Conservation (phyloP, 64 coral and sea anemone species). For the Catalaphyllia jardinei region DNA sequence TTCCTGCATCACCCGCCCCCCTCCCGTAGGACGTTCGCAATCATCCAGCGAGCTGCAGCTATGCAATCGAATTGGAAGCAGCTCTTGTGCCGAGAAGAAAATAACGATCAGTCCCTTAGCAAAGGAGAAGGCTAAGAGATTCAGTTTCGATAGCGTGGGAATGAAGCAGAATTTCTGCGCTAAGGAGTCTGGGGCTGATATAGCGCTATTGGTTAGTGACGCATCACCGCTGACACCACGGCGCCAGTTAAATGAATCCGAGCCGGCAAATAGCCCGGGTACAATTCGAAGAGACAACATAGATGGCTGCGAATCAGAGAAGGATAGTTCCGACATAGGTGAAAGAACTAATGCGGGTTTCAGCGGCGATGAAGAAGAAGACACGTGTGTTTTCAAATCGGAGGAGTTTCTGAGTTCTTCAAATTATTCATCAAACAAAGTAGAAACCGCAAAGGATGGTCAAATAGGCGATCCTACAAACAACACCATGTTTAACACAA, state of each 20-base stretch:
- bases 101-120: conserved; percentile 15
- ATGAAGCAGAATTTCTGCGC: neutral
- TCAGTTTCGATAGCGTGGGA: neutral
- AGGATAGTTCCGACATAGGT: neutral
- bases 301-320: conserved; percentile 24
- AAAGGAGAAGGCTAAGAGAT: neutral
- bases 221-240: neutral
- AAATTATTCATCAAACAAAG: neutral
- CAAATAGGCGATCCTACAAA: neutral
- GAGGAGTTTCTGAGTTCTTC: neutral
- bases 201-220: neutral
- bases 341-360: conserved; percentile 14
- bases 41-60: conserved; percentile 47
- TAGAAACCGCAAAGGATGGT: neutral
- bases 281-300: conserved; percentile 24
- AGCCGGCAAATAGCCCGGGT: neutral
- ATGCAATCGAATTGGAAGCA: neutral
- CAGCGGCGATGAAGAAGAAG: conserved; percentile 24
- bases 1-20: conserved; percentile 20
- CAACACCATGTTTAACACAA: neutral
- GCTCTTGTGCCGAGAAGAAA: conserved; percentile 21
- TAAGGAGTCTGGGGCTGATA: neutral
- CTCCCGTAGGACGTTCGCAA: conserved; percentile 74
- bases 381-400: neutral
- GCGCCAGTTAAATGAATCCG: neutral